These are phyloP conservation scores for Pemphredon lugubris DNA, from an alignment of 2,888 invertebrate genomes.

Conservation along the genomic window DNA sequence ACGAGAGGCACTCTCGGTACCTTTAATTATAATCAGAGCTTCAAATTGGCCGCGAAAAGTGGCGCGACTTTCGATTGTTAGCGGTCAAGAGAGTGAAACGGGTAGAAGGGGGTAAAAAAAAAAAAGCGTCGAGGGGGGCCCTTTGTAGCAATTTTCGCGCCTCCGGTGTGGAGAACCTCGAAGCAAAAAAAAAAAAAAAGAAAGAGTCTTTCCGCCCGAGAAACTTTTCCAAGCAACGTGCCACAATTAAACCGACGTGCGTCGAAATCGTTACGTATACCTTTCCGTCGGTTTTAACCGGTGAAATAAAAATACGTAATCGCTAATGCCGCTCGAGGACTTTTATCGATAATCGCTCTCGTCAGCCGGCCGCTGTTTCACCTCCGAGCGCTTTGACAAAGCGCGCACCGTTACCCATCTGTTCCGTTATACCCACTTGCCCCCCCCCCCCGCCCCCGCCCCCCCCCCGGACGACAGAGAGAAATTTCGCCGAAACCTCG, in stretches of 20 bases:
- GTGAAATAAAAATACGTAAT: constrained; percentile 22
- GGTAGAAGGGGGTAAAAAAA: not conserved
- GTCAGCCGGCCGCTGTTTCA: not conserved
- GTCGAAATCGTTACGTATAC: constrained; percentile 42
- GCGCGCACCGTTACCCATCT: too few species aligned
- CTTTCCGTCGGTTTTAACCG: constrained; percentile 20
- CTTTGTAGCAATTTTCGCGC: constrained; percentile 56
- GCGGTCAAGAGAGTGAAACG: constrained; percentile 9
- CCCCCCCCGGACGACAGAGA: too few species aligned
- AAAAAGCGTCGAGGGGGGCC: constrained; percentile 41
- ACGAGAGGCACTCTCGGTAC: constrained; percentile 44
- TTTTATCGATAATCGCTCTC: constrained; percentile 35
- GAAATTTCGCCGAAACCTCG: too few species aligned
- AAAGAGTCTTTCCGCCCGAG: constrained; percentile 35
- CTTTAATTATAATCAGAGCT: constrained; percentile 50
- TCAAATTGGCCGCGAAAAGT: constrained; percentile 45
- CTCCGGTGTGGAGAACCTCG: constrained; percentile 47
- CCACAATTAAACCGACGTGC: constrained; percentile 47
- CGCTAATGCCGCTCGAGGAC: constrained; percentile 32
- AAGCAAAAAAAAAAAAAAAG: constrained; percentile 27
- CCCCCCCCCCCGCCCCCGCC: too few species aligned
- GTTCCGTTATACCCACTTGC: too few species aligned
- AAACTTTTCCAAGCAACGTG: constrained; percentile 28
- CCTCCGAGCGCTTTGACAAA: not conserved
- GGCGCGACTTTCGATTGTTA: constrained; percentile 51